Evolutionary conservation across 1,140 invertebrate genomes (phyloP), one percentile per base, ranked within the genome.

Genomic region (Rhizoglyphus robini): DNA sequence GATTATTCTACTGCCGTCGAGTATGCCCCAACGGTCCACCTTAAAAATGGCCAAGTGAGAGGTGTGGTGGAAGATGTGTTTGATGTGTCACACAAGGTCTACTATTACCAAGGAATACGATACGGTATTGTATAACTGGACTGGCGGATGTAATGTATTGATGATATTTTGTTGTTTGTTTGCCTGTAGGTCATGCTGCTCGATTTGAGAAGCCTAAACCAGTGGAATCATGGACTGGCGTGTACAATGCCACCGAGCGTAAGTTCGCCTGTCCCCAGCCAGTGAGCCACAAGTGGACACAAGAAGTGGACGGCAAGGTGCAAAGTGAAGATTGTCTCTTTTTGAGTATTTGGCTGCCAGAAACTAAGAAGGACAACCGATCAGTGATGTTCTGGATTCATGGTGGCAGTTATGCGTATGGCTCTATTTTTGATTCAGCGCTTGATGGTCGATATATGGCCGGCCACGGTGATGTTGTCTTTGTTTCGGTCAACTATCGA

Each of bases 401-500:
- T 23, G 72, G 72, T 0, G 81, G 80, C n/a, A n/a, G 54, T 46
- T 57, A 13, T 23, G 23, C 11, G 13, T 57, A 11, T 36, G 92
- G 94, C 91, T 25, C 63, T 30, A 65, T 57, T 15, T 65, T 57
- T 20, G 78, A 97, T 68, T 91, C 96, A 74, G 84, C 96, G 18
- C 97, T 97, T 77, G 91, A 97, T 77, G 88, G 84, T 62, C 77
- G 79, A 68, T 87, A 86, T 72, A 77, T 98, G 38, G 90, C 89
- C 0, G 86, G 87, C 1, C 88, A 93, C 77, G 89, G 93, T 73
- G 86, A 96, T 71, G 82, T 97, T 18, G 88, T 98, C 54, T 79
- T 96, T 65, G 91, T 95, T 4, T 88, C 90, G 34, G 90, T 96
- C 83, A 91, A 96, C 74, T 96, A 97, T 74, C 82, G 93, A n/a